A percentile compares a stretch with the other conserved stretches of the same genome.
Evolutionary conservation across 2,888 invertebrate species (phyloP).

Genomic region (Ernsta delagoae): DNA sequence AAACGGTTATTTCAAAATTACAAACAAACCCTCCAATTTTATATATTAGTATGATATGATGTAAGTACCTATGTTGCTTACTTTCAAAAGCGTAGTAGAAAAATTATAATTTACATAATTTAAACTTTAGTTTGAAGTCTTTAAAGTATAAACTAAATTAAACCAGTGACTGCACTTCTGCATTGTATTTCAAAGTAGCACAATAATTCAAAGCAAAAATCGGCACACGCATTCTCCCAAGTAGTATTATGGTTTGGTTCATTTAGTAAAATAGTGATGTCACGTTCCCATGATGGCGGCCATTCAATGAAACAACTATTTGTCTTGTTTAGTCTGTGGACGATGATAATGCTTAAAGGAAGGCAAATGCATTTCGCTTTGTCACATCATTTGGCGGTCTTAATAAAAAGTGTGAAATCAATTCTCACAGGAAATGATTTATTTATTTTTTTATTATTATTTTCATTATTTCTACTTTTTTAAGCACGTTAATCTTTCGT

Average conservation of each 20-base stretch:
- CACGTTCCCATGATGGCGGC: slow-evolving; percentile 36
- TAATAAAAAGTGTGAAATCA: slow-evolving; percentile 12
- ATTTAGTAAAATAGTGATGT: slow-evolving; percentile 38
- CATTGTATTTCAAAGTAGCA: slow-evolving; percentile 17
- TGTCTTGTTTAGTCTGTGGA: slow-evolving; percentile 38
- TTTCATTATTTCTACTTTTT: no score
- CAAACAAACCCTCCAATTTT: no score
- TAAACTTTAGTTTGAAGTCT: no score
- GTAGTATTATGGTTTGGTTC: slow-evolving; percentile 35
- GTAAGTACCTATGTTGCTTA: no score
- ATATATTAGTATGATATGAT: no score
- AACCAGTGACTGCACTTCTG: no score
- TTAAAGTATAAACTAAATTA: no score
- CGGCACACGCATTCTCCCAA: slow-evolving; percentile 34
- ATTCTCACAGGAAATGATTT: slow-evolving; percentile 18
- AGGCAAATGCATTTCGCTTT: slow-evolving; percentile 37
- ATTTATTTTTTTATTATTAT: background rate
- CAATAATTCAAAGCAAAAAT: slow-evolving; percentile 19
- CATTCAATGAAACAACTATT: slow-evolving; percentile 40
- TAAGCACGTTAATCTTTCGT: no score
- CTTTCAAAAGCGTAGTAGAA: no score
- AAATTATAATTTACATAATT: no score
- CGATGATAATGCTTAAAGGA: slow-evolving; percentile 37
- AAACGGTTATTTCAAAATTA: no score
- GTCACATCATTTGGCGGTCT: slow-evolving; percentile 20